These are phyloP conservation scores for Vannuccia rotundouncinata DNA, from an alignment of 2,888 invertebrate species.

Conservation along the genomic window DNA sequence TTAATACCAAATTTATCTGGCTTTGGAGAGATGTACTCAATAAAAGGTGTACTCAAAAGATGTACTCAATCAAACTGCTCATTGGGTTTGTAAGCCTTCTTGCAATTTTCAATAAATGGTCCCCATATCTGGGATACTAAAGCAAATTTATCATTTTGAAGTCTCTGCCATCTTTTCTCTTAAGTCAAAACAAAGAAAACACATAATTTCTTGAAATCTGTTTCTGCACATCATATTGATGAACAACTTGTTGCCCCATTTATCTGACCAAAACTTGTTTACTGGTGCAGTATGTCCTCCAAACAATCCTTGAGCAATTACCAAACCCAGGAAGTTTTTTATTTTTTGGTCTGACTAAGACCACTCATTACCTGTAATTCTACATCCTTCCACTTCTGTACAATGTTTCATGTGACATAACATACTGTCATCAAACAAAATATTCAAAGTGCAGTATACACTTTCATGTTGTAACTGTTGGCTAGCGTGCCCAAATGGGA, in stretches of 20 bases:
- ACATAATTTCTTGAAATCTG: constrained; percentile 28
- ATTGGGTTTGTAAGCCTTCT: constrained; percentile 25
- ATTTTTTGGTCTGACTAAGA: not conserved
- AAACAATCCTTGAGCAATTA: not conserved
- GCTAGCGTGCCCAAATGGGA: too few relatives aligned
- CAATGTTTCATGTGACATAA: constrained; percentile 13
- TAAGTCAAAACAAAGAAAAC: constrained; percentile 31
- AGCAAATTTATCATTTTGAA: constrained; percentile 24
- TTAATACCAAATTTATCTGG: constrained; percentile 31
- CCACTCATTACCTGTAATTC: not conserved
- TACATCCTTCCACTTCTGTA: constrained; percentile 11
- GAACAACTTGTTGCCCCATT: constrained; percentile 14
- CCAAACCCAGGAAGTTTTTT: not conserved
- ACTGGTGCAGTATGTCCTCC: constrained; percentile 6
- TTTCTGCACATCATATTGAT: not conserved
- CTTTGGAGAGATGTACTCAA: constrained; percentile 28
- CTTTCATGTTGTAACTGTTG: too few relatives aligned
- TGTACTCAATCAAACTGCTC: constrained; percentile 21
- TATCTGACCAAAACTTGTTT: too few relatives aligned
- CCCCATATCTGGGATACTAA: constrained; percentile 25
- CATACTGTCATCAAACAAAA: too few relatives aligned
- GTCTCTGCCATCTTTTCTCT: constrained; percentile 12
- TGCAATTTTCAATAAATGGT: constrained; percentile 30
- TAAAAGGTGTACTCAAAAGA: constrained; percentile 29
- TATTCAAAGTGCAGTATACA: too few relatives aligned